Evolutionary conservation across 2,888 invertebrate species (phyloP).

Genomic region (Lycia hirtaria): DNA sequence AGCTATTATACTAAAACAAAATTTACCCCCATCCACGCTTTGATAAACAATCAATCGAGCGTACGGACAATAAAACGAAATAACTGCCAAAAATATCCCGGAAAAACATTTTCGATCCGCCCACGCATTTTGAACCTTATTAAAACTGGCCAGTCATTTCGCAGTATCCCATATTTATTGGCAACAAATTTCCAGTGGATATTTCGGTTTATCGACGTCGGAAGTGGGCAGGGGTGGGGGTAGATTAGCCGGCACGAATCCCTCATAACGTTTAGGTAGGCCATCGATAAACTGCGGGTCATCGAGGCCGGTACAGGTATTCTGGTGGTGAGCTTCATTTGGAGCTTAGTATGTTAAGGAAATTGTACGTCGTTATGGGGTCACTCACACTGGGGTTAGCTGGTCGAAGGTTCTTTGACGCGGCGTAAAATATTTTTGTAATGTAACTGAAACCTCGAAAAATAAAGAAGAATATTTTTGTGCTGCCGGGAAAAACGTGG

Average conservation of each 20-base stretch:
- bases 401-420: neutral
- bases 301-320: conserved; percentile 33
- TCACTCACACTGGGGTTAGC: neutral
- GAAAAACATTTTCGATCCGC: conserved; percentile 6
- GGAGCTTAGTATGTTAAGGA: conserved; percentile 8
- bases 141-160: conserved; percentile 36
- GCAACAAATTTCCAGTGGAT: conserved; percentile 53
- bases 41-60: neutral
- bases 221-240: conserved; percentile 54
- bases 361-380: conserved; percentile 4
- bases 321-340: conserved; percentile 10
- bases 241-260: conserved; percentile 78
- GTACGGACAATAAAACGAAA: neutral
- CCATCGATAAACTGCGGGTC: conserved; percentile 60
- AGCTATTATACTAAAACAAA: too few relatives aligned
- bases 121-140: conserved; percentile 13
- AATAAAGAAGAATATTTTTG: too few relatives aligned
- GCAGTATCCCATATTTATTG: conserved; percentile 42
- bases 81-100: conserved; percentile 4
- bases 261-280: conserved; percentile 76
- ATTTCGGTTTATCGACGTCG: conserved; percentile 77
- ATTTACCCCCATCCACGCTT: neutral
- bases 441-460: neutral
- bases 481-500: too few relatives aligned
- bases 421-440: neutral